Base-by-base conservation (phyloP, 1,140 invertebrate species). In the Trachymyrmex septentrionalis region DNA sequence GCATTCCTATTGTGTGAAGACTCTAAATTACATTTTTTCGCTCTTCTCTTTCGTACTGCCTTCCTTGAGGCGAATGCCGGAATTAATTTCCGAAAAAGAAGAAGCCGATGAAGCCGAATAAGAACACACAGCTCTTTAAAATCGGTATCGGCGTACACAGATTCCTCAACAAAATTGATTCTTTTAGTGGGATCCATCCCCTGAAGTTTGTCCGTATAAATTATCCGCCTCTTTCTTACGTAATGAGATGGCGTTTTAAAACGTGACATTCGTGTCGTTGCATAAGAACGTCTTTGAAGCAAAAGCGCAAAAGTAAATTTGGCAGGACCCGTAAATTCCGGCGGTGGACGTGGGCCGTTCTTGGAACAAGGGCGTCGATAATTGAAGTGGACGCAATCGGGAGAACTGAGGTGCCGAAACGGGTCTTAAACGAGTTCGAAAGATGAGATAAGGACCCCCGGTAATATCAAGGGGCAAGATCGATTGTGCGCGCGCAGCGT, bases 351-450 rank as follows among this genome's bases (percentile, higher is more conserved):
- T 34, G 30, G 30, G 4, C 4, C 75, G 66, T 91, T 91, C 89
- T 87, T 55, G 82, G 89, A 91, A 91, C 71, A 61, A 82, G 88
- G 86, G 61, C 81, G 82, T 55, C 71, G 69, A 71, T 91, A 88
- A 91, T 90, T 78, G 89, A 91, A 90, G 88, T 66, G 82, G 82
- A 55, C 72, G 82, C 88, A 78, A 90, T 88, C 77, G 88, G 34
- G 81, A 82, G 86, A 78, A 82, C 59, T 27, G 77, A 88, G 89
- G 88, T 90, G 86, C 88, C 89, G 82, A 90, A 90, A 90, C 89
- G 89, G 53, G 88, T 88, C 89, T 88, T 88, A 88, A 91, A 91
- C 89, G 86, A 61, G 89, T 90, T 91, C 88, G 66, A 88, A 90
- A 80, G 86, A 90, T 90, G 89, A 90, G 88, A 91, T 90, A 90